phyloP scores from a whole-genome alignment of 2,113 vertebrate genomes.

The Podarcis raffonei region DNA sequence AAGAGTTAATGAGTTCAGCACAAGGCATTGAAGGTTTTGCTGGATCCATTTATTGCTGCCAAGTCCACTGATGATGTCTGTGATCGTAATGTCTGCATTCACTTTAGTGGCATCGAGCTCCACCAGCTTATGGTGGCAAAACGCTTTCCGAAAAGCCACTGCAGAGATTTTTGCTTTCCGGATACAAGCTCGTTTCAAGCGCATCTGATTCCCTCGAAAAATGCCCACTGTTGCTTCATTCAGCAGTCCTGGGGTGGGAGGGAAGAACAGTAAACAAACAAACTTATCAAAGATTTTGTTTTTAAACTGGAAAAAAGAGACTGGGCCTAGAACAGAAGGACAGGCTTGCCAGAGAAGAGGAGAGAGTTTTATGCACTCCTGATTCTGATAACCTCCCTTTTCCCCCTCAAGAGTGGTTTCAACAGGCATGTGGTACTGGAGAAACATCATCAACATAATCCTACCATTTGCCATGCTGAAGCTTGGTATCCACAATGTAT shows the following conservation, averaged over 20 bases:
- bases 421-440: not conserved
- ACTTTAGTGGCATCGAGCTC: constrained; percentile 94
- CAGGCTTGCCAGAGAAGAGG: not conserved
- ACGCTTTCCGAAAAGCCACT: constrained; percentile 92
- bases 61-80: constrained; percentile 93
- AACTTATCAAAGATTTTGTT: not conserved
- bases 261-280: constrained; percentile 47
- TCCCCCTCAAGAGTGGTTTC: not conserved
- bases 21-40: constrained; percentile 93
- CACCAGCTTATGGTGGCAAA: constrained; percentile 93
- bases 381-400: not conserved
- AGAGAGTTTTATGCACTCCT: not conserved
- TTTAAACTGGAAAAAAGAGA: not conserved
- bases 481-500: too few species aligned
- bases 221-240: constrained; percentile 96
- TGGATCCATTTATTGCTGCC: constrained; percentile 90
- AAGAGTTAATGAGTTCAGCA: constrained; percentile 93
- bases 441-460: not conserved
- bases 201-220: constrained; percentile 91
- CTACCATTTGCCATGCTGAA: not conserved
- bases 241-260: constrained; percentile 81
- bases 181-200: constrained; percentile 92
- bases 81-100: constrained; percentile 96
- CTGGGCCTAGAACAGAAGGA: not conserved
- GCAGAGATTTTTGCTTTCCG: constrained; percentile 95